Evolutionary conservation across 2,113 vertebrate species (phyloP), one percentile per base, ranked within the genome.

Genomic region (Neodon shergylaensis): DNA sequence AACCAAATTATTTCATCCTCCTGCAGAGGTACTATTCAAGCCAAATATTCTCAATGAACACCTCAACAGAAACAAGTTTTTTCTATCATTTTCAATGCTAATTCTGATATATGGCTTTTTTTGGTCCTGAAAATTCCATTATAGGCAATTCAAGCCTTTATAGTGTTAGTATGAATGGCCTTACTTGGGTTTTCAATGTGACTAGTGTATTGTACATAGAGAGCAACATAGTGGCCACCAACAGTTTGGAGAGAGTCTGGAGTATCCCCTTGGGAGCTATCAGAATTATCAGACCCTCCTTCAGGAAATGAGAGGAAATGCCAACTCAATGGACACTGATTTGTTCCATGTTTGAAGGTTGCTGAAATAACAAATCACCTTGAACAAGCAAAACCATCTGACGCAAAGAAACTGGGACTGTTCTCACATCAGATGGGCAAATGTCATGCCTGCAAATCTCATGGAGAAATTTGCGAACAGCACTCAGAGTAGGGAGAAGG

Each of bases 241-340:
- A 95, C 97, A 96, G 88, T 98, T 98, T 96, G 92, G 79, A 98
- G 93, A 98, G 98, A 97, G 94, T 85, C 95, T 54, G 96, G 54
- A 92, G 94, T 96, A 94, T 98, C 98, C 97, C 91, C 0, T 61
- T 52, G 98, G 95, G 98, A 96, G 68, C 86, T 78, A 83, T 96
- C 96, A 97, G 97, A 98, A 98, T 98, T 98, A 98, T 98, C 97
- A 95, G 95, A 0, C 88, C 82, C 96, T 97, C 95, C 92, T 98
- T 97, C 98, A 98, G 98, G 98, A 98, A 98, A 97, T 97, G 98
- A 98, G 98, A 98, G 98, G 98, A 98, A 98, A 97, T 98, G 96
- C 98, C 97, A 98, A 97, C 98, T 98, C 98, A 98, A 92, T 98
- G 98, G 98, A 98, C 98, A 98, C 97, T 97, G 97, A 98, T 98